Evolutionary conservation across 2,888 invertebrate species (phyloP).

Genomic region (Pseudococcus jackbeardsleyi): DNA sequence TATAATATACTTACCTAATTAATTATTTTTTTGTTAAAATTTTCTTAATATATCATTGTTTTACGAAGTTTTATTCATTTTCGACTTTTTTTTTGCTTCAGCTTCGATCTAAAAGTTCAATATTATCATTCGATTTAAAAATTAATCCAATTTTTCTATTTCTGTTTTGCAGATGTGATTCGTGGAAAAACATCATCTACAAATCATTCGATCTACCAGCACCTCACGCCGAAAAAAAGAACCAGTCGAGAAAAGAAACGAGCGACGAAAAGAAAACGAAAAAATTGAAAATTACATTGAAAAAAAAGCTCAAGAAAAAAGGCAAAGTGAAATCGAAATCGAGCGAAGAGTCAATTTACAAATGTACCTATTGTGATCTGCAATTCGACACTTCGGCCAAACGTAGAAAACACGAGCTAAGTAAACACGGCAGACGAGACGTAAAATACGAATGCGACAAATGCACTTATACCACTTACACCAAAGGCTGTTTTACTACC

Average conservation of each 20-base stretch:
- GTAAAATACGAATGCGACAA: constrained; percentile 65
- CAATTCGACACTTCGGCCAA: constrained; percentile 63
- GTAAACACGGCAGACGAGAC: constrained; percentile 61
- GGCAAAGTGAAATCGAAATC: constrained; percentile 4
- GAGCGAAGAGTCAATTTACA: constrained; percentile 12
- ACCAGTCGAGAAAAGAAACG: not conserved
- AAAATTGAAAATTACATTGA: not conserved
- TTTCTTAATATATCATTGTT: not conserved
- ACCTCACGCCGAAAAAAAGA: too few species aligned
- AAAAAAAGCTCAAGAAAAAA: not conserved
- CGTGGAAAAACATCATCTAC: not conserved
- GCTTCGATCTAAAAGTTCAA: not conserved
- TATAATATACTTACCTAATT: not conserved
- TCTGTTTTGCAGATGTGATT: not conserved
- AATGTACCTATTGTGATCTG: constrained; percentile 66
- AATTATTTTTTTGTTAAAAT: not conserved
- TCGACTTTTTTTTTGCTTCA: not conserved
- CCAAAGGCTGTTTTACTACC: constrained; percentile 66
- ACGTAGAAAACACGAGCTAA: constrained; percentile 66
- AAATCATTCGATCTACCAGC: not conserved
- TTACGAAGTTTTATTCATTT: not conserved
- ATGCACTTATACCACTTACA: constrained; percentile 65
- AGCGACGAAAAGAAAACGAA: not conserved
- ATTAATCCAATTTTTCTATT: not conserved
- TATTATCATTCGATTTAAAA: not conserved